Conservation (phyloP, 2,113 vertebrate genomes). For the Callocephalon fimbriatum region DNA sequence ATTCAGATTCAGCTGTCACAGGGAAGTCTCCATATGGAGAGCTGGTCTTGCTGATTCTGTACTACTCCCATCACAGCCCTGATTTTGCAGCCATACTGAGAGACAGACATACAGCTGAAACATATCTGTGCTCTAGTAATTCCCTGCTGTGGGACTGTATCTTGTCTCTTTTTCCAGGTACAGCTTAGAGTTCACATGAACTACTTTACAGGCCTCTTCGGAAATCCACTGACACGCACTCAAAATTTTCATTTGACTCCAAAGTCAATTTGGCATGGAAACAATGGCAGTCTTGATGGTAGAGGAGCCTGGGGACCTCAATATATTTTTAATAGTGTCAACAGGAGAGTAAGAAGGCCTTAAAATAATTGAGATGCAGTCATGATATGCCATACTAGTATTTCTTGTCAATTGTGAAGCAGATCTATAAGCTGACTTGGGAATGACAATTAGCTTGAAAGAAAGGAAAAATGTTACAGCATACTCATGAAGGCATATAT, state of each 20-base stretch:
- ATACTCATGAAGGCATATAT: neutral
- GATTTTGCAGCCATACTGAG: slow-evolving; percentile 1
- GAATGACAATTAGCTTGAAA: slow-evolving; percentile 34
- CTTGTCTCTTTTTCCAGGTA: slow-evolving; percentile 1
- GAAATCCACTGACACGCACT: neutral
- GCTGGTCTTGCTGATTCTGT: slow-evolving; percentile 34
- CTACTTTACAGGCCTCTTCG: neutral
- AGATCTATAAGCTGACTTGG: neutral
- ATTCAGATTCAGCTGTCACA: slow-evolving; percentile 35
- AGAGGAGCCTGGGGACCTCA: neutral
- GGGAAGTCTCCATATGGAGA: slow-evolving; percentile 34
- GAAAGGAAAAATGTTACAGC: neutral
- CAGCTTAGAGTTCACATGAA: neutral
- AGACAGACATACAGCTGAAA: neutral
- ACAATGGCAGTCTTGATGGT: neutral
- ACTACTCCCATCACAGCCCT: neutral
- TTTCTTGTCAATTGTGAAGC: neutral
- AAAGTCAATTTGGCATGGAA: neutral
- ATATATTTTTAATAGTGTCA: neutral
- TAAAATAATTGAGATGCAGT: neutral
- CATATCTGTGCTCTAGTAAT: neutral
- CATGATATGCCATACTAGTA: neutral
- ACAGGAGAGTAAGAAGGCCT: neutral
- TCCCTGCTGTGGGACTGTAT: neutral
- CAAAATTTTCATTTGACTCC: neutral